A percentile compares a stretch with the other conserved stretches of the same genome.
These are phyloP conservation scores for Cebus imitator DNA, from an alignment of 2,113 vertebrate genomes.

Conservation along the genomic window DNA sequence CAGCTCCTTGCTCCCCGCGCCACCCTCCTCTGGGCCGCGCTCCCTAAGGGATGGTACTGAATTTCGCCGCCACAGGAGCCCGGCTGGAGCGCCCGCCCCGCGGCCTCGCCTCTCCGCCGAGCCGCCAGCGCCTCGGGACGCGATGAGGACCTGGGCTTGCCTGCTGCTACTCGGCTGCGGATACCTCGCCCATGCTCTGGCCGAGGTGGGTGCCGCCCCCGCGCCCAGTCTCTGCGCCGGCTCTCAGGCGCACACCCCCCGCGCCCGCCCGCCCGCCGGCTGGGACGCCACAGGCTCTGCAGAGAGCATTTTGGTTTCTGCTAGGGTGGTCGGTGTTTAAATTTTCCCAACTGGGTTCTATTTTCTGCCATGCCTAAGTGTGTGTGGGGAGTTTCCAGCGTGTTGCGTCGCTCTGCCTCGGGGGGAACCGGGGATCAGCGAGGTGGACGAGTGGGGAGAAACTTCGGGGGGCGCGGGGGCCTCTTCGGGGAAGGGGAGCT, in stretches of 20 bases:
- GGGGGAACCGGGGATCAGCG: not conserved
- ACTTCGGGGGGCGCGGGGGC: conserved; percentile 65
- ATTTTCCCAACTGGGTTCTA: conserved; percentile 25
- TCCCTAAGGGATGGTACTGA: conserved; percentile 95
- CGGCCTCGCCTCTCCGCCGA: conserved; percentile 85
- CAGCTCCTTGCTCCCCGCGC: conserved; percentile 70
- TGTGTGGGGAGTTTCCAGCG: conserved; percentile 75
- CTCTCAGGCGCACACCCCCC: conserved; percentile 12
- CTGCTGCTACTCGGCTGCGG: conserved; percentile 91
- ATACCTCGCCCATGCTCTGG: conserved; percentile 90
- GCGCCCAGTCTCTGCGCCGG: conserved; percentile 10
- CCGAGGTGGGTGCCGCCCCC: conserved; percentile 90
- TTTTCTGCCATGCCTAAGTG: conserved; percentile 66
- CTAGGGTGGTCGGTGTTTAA: not conserved
- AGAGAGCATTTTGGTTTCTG: conserved; percentile 5
- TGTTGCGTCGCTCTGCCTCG: conserved; percentile 66
- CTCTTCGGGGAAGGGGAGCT: not conserved
- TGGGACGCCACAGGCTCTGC: conserved; percentile 6
- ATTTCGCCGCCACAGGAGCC: conserved; percentile 91
- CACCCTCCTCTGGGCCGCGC: conserved; percentile 80
- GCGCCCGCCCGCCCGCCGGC: not conserved
- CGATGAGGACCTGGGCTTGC: conserved; percentile 95
- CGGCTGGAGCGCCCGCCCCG: conserved; percentile 90
- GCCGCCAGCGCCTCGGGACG: conserved; percentile 88
- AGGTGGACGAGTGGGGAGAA: conserved; percentile 57